phyloP scores from a whole-genome alignment of 1,140 invertebrate genomes.

The Calliphora vicina region DNA sequence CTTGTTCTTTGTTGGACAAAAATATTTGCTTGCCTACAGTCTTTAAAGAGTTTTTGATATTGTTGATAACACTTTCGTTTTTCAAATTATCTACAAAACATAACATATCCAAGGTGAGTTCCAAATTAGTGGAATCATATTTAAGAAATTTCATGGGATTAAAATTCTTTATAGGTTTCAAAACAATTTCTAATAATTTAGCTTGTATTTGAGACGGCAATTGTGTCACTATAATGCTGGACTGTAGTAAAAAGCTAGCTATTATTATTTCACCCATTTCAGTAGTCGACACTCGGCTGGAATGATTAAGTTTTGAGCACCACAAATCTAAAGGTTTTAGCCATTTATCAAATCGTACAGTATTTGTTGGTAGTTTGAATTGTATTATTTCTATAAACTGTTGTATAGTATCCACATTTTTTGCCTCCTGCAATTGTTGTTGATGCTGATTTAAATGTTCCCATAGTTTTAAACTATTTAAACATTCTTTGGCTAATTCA shows the following conservation, averaged over 20 bases:
- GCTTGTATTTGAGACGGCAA: neutral
- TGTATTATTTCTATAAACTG: too few relatives aligned
- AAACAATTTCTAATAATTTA: neutral
- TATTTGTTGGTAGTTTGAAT: too few relatives aligned
- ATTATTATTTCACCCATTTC: neutral
- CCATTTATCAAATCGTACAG: neutral
- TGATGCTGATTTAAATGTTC: neutral
- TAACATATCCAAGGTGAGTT: neutral
- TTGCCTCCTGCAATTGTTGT: neutral
- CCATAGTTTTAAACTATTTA: slow-evolving; percentile 8
- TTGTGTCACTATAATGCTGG: neutral
- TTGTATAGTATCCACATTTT: too few relatives aligned
- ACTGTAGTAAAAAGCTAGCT: neutral
- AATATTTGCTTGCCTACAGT: neutral
- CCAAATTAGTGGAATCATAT: neutral
- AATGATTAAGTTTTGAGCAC: neutral
- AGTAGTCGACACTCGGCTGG: neutral
- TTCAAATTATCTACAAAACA: neutral
- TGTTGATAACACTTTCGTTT: neutral
- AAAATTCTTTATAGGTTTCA: neutral
- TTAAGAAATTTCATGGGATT: neutral
- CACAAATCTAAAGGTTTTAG: neutral
- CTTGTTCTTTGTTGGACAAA: neutral
- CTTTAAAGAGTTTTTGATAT: neutral
- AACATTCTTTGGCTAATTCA: neutral